phyloP scores from a whole-genome alignment of 2,113 vertebrate genomes.

The Rhadina sibilatrix region DNA sequence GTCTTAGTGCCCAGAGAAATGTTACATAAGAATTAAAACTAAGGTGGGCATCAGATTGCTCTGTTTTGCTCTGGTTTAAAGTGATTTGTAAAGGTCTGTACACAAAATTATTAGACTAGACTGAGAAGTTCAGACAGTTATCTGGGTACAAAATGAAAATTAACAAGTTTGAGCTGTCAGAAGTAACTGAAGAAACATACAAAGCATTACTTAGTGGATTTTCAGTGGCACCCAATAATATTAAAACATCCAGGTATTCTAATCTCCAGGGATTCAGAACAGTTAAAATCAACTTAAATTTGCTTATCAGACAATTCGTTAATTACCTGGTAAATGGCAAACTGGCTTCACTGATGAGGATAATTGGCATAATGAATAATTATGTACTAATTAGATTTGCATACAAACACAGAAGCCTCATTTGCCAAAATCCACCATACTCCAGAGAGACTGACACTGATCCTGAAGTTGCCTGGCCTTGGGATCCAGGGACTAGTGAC shows the following conservation, averaged over 20 bases:
- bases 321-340: background rate
- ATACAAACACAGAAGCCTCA: background rate
- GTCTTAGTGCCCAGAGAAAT: background rate
- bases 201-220: background rate
- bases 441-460: background rate
- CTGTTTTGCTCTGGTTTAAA: background rate
- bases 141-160: background rate
- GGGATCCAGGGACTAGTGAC: background rate
- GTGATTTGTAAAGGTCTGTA: background rate
- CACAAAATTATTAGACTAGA: background rate
- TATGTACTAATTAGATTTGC: background rate
- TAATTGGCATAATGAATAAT: background rate
- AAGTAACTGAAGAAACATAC: slow-evolving; percentile 8
- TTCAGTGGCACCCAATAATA: background rate
- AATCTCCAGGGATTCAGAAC: background rate
- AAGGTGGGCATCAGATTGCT: background rate
- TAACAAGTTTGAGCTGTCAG: background rate
- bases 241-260: background rate
- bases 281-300: background rate
- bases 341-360: background rate
- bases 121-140: background rate
- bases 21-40: background rate
- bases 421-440: background rate
- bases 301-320: background rate
- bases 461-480: background rate